These are phyloP conservation scores for Seladonia tumulorum DNA, from an alignment of 2,888 invertebrate species.

Conservation along the genomic window DNA sequence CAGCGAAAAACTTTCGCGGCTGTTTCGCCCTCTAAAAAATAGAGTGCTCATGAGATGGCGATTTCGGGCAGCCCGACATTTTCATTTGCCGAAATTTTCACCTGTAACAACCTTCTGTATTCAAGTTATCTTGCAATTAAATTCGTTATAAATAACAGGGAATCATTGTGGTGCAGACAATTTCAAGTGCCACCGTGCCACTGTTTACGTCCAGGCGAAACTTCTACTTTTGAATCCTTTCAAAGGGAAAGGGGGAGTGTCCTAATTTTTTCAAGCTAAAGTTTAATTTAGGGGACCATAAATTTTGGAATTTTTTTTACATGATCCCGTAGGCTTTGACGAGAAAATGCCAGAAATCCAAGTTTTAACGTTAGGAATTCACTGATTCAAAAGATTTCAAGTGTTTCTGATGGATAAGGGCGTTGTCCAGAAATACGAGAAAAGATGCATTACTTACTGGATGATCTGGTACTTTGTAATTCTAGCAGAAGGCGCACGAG, in stretches of 20 bases:
- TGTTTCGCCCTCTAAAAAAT: constrained; percentile 21
- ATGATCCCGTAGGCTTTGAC: too few relatives aligned
- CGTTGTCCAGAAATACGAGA: neutral
- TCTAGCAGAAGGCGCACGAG: neutral
- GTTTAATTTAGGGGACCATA: too few relatives aligned
- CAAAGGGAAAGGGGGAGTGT: too few relatives aligned
- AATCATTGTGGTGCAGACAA: neutral
- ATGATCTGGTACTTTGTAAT: neutral
- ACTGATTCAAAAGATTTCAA: too few relatives aligned
- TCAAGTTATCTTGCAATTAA: neutral
- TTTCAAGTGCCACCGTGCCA: neutral
- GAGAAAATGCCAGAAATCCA: too few relatives aligned
- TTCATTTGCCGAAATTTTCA: neutral
- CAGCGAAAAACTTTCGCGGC: constrained; percentile 17
- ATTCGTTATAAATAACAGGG: neutral
- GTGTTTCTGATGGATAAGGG: too few relatives aligned
- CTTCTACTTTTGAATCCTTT: too few relatives aligned
- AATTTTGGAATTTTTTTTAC: too few relatives aligned
- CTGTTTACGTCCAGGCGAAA: too few relatives aligned
- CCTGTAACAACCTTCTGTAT: neutral
- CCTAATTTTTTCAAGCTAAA: too few relatives aligned
- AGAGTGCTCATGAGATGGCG: neutral
- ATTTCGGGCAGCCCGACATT: neutral
- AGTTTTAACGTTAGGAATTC: too few relatives aligned
- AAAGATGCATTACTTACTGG: too few relatives aligned